These are phyloP conservation scores for Antechinus flavipes DNA, from an alignment of 2,113 vertebrate species.

Conservation along the genomic window DNA sequence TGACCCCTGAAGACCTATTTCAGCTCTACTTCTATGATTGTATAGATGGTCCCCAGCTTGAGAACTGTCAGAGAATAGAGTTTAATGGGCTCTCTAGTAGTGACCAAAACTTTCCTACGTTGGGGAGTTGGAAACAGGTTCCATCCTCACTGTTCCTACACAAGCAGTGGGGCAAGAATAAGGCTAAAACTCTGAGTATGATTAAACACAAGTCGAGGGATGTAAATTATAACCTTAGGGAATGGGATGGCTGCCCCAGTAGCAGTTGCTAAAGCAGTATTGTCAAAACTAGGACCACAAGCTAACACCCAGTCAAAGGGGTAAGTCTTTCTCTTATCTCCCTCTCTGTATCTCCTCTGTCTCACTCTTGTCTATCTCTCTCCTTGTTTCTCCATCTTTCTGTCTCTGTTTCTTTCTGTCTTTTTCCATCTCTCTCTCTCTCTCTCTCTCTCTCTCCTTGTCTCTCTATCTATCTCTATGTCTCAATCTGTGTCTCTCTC, in stretches of 20 bases:
- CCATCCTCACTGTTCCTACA: background rate
- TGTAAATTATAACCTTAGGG: background rate
- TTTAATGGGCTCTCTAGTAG: background rate
- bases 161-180: background rate
- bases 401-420: background rate
- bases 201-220: background rate
- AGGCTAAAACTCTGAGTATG: background rate
- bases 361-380: no score
- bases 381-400: background rate
- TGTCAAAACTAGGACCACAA: background rate
- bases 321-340: background rate
- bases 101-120: background rate
- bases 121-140: background rate
- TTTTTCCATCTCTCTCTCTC: no score
- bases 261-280: background rate
- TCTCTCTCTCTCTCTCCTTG: background rate
- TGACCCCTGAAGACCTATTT: background rate
- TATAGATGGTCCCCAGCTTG: background rate
- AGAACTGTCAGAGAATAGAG: background rate
- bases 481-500: background rate
- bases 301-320: background rate
- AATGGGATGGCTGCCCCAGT: background rate
- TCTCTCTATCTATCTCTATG: background rate
- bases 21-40: background rate
- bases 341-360: background rate